Evolutionary conservation across 2,888 invertebrate species (phyloP).

Genomic region (Cremastinae sp.): DNA sequence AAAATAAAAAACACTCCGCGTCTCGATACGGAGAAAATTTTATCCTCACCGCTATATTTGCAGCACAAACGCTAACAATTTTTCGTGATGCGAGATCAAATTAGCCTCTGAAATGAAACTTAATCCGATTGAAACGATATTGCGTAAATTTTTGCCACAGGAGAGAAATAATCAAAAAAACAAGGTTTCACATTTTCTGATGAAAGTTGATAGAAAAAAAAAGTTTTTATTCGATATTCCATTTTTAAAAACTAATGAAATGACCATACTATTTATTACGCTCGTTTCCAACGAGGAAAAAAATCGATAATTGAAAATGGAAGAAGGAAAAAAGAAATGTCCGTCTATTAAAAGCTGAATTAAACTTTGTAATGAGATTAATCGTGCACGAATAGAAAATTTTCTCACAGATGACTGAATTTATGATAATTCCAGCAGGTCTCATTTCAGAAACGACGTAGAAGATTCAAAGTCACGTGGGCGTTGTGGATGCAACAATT

Average conservation of each 20-base stretch:
- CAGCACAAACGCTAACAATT: neutral
- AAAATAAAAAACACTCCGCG: conserved; percentile 39
- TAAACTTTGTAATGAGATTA: too few species aligned
- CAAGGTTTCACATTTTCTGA: too few species aligned
- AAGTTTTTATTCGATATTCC: neutral
- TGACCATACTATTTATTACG: too few species aligned
- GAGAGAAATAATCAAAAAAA: too few species aligned
- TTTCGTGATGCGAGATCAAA: neutral
- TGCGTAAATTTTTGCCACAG: too few species aligned
- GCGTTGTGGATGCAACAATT: conserved; percentile 16
- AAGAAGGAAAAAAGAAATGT: too few species aligned
- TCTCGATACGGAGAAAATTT: conserved; percentile 13
- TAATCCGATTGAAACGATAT: neutral
- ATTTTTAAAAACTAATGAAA: too few species aligned
- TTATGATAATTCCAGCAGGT: neutral
- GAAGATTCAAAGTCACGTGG: neutral
- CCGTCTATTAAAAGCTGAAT: too few species aligned
- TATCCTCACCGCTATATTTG: neutral
- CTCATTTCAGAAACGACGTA: neutral
- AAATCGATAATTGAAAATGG: too few species aligned
- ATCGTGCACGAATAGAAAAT: too few species aligned
- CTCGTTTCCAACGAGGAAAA: too few species aligned
- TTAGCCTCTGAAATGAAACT: neutral
- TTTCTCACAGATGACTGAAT: neutral
- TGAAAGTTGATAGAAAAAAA: neutral